Conservation (phyloP, 2,113 vertebrate genomes). For the Hirundichthys speculiger region DNA sequence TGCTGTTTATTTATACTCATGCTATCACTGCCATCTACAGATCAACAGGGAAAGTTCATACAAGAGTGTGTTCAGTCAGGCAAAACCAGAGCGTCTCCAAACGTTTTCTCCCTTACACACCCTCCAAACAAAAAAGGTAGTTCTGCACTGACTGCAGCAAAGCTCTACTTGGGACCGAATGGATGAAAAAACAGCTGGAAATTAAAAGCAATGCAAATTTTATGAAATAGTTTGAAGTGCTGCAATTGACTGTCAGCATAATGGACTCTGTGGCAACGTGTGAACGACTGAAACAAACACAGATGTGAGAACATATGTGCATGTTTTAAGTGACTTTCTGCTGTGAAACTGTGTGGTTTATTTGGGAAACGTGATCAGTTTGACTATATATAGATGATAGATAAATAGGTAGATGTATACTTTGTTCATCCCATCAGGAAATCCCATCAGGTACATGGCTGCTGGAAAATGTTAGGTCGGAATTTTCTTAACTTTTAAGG, state of each 20-base stretch:
- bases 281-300: too few species aligned
- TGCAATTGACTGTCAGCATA: background rate
- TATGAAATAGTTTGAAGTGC: conserved; percentile 2
- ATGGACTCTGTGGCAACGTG: background rate
- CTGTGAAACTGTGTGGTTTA: too few species aligned
- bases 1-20: conserved; percentile 59
- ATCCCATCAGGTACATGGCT: too few species aligned
- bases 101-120: conserved; percentile 12
- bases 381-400: too few species aligned
- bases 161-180: background rate
- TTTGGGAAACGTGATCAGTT: too few species aligned
- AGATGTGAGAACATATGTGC: too few species aligned
- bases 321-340: too few species aligned
- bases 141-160: background rate
- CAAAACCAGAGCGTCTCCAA: background rate
- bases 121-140: conserved; percentile 8
- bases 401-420: too few species aligned
- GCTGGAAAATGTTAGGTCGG: too few species aligned
- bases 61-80: conserved; percentile 18
- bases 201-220: background rate
- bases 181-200: background rate
- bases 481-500: too few species aligned
- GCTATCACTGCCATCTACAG: conserved; percentile 85
- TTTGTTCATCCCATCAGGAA: too few species aligned
- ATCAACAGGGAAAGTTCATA: conserved; percentile 75